phyloP scores from a whole-genome alignment of 92 coral and sea anemone genomes.

The Hydrozoanthus gracilis region DNA sequence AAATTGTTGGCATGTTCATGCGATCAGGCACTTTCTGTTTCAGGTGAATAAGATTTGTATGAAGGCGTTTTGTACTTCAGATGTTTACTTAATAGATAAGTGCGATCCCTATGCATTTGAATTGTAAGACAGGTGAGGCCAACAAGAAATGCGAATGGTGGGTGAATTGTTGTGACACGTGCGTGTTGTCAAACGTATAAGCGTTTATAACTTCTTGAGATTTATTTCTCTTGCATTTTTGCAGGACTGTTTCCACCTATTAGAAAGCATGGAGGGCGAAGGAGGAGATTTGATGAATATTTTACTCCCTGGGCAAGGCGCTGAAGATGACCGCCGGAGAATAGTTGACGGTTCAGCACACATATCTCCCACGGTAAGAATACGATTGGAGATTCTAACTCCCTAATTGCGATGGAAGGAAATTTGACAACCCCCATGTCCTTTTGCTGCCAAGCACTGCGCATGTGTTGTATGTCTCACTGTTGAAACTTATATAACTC shows the following conservation, averaged over 20 bases:
- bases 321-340: conserved; percentile 40
- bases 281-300: conserved; percentile 48
- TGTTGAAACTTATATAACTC: background rate
- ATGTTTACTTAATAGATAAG: background rate
- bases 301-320: conserved; percentile 40
- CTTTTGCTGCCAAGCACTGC: conserved; percentile 36
- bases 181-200: conserved; percentile 35
- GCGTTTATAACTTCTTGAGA: conserved; percentile 10
- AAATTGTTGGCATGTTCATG: conserved; percentile 42
- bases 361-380: conserved; percentile 36
- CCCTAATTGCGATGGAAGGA: background rate
- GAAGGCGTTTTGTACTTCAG: background rate
- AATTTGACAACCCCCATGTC: conserved; percentile 44
- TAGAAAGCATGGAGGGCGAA: conserved; percentile 45
- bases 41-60: conserved; percentile 22
- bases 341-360: conserved; percentile 36
- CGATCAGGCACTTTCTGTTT: conserved; percentile 38
- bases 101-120: background rate
- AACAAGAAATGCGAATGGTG: background rate
- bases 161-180: conserved; percentile 37
- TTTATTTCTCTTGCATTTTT: conserved; percentile 18
- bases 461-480: conserved; percentile 22
- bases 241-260: conserved; percentile 10
- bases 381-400: background rate
- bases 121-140: background rate